These are phyloP conservation scores for Muricea muricata DNA, from an alignment of 92 coral and sea anemone species.

Conservation along the genomic window DNA sequence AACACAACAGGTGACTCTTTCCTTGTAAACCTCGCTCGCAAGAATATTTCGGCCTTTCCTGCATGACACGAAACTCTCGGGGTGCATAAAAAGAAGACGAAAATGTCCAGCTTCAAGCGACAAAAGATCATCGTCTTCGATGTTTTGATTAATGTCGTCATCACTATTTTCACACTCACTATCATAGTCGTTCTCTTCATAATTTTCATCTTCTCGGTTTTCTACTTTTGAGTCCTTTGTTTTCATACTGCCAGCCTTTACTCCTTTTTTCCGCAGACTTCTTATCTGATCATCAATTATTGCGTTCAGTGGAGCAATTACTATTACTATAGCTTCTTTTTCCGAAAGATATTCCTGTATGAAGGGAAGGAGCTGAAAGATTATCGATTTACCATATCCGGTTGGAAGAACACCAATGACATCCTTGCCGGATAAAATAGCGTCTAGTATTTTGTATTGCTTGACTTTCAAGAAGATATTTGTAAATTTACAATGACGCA, in stretches of 20 bases:
- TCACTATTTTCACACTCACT: background rate
- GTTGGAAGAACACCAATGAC: conserved; percentile 63
- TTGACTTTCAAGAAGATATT: conserved; percentile 51
- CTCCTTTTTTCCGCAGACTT: conserved; percentile 27
- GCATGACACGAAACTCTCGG: background rate
- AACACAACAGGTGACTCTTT: background rate
- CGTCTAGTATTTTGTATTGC: conserved; percentile 54
- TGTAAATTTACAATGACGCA: background rate
- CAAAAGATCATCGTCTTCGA: background rate
- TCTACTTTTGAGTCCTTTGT: too few species aligned
- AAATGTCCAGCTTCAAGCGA: background rate
- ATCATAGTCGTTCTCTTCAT: background rate
- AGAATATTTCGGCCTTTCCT: conserved; percentile 5
- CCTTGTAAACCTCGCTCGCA: background rate
- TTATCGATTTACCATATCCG: conserved; percentile 58
- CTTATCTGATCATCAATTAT: conserved; percentile 51
- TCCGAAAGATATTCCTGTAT: conserved; percentile 43
- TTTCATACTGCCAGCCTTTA: conserved; percentile 24
- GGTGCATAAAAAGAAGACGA: background rate
- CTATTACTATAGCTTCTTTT: conserved; percentile 38
- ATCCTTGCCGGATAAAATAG: conserved; percentile 44
- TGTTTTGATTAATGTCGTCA: background rate
- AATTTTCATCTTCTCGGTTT: conserved; percentile 22
- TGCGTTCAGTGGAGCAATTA: conserved; percentile 52
- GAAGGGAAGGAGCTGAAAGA: conserved; percentile 58